These are phyloP conservation scores for Galbula dea DNA, from an alignment of 2,113 vertebrate species.

Conservation along the genomic window DNA sequence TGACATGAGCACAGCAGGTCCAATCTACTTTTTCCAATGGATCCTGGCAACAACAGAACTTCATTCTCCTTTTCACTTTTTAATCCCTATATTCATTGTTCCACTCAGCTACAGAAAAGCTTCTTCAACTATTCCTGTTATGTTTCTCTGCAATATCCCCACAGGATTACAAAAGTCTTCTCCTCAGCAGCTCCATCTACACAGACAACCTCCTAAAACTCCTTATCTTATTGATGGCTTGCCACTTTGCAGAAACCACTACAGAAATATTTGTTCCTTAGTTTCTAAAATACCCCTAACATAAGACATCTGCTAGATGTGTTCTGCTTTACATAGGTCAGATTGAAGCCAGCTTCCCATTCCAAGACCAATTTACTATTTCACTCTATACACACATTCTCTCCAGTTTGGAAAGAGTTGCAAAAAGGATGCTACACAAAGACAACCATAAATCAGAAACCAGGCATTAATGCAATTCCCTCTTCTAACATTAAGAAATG, in stretches of 20 bases:
- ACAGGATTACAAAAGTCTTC: not conserved
- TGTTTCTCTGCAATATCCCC: not conserved
- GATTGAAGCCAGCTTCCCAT: not conserved
- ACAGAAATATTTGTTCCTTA: not conserved
- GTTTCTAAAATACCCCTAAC: not conserved
- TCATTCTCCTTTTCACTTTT: not conserved
- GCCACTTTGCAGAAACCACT: not conserved
- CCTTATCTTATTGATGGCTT: not conserved
- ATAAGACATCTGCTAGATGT: not conserved
- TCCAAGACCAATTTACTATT: not conserved
- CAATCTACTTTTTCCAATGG: not conserved
- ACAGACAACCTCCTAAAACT: not conserved
- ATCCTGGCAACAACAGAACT: not conserved
- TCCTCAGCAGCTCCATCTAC: not conserved
- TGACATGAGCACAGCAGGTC: not conserved
- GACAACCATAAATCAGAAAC: not conserved
- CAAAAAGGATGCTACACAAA: conserved; percentile 19
- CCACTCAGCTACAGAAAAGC: not conserved
- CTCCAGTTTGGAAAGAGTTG: not conserved
- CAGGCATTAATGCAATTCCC: not conserved
- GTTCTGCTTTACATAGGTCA: not conserved
- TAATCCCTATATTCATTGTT: not conserved
- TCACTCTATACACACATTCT: not conserved
- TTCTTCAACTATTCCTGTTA: not conserved
- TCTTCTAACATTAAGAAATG: not conserved